Evolutionary conservation across 2,113 vertebrate genomes (phyloP), one percentile per base, ranked within the genome.

Genomic region (Hypocryptadius cinnamomeus): DNA sequence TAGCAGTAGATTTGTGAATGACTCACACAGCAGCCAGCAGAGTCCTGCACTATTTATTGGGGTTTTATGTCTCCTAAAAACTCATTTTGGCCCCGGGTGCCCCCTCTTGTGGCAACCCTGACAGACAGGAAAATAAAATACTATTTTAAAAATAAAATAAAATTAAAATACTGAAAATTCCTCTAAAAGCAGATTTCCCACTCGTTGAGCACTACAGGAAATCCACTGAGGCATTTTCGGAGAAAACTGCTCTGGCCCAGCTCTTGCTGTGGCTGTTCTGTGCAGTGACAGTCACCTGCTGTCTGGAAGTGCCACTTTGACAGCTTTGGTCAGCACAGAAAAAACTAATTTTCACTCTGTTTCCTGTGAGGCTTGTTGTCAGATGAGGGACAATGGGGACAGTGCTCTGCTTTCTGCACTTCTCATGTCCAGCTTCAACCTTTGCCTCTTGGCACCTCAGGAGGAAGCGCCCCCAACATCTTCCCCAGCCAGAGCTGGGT

Each of bases 41-140:
- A 2, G 16, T 27, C 56, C 51, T 65, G 22, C 10, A 2, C 12
- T 6, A 1, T 15, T 33, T 13, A 0, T 5, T 6, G 25, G n/a
- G 10, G 5, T 1, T 66, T 73, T 31, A 9, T 2, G 6, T 2
- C 56, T 21, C 28, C 28, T 65, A 4, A 18, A n/a, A 77, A 40
- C 8, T 6, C 21, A 5, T 20, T 54, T 16, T 11, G 11, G 4
- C 28, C 13, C 0, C 0, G 1, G 1, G 39, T 44, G 44, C 6
- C 64, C 85, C 93, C 90, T 74, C 95, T 94, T 78, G 44, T 60
- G 96, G 53, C 64, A 90, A 48, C 16, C 10, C 13, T 35, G 24
- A 39, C 10, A 83, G n/a, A 30, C 31, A 44, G 5, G 2, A 17
- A 24, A 73, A 27, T 15, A 15, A 40, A 59, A 66, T 10, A 24